These are phyloP conservation scores for Itoplectis maculator DNA, from an alignment of 2,888 invertebrate genomes.

Conservation along the genomic window DNA sequence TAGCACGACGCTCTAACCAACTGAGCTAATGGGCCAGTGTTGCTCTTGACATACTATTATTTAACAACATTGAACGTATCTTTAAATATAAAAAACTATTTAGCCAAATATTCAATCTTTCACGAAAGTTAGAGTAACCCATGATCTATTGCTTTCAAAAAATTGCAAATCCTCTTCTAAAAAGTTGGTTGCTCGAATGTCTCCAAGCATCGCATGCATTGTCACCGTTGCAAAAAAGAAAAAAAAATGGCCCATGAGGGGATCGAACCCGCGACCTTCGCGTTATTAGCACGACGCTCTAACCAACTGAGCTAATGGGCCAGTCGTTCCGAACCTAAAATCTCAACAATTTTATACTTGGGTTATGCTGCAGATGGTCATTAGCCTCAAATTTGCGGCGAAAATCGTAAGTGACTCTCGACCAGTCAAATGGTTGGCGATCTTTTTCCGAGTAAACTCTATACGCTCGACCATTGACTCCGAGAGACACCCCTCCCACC, in stretches of 20 bases:
- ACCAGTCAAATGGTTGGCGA: not conserved
- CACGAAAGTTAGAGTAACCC: too few species aligned
- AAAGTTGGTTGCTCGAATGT: too few species aligned
- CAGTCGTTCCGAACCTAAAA: conserved; percentile 22
- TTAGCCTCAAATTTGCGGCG: not conserved
- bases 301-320: conserved; percentile 80
- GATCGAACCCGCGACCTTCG: conserved; percentile 78
- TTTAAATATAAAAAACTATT: not conserved
- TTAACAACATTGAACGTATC: too few species aligned
- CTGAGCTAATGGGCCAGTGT: conserved; percentile 78
- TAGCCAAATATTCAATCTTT: too few species aligned
- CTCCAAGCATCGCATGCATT: too few species aligned
- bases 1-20: conserved; percentile 82
- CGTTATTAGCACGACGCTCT: conserved; percentile 81
- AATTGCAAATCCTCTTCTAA: too few species aligned
- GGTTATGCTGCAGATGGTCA: not conserved
- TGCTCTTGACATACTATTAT: too few species aligned
- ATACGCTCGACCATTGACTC: not conserved
- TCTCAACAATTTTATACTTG: not conserved
- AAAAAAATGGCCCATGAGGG: conserved; percentile 65
- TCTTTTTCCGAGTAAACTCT: conserved; percentile 3
- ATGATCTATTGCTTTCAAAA: too few species aligned
- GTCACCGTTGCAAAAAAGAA: too few species aligned
- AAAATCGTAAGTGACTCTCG: conserved; percentile 7
- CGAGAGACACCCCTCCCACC: conserved; percentile 33